phyloP scores from a whole-genome alignment of 2,797 vertebrate species.

The Pseudochromis fuscus region DNA sequence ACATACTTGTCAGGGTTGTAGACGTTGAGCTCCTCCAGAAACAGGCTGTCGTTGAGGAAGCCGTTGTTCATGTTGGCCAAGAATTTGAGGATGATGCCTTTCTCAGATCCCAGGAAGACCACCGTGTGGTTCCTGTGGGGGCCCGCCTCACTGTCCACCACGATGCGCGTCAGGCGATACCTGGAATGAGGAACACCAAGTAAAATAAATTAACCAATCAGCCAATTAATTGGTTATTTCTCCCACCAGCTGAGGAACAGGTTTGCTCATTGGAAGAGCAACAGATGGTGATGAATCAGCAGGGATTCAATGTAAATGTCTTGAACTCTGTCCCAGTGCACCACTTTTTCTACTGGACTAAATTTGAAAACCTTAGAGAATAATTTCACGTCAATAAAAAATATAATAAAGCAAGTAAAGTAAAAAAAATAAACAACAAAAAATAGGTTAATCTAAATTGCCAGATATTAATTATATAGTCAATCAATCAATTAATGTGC shows the following conservation, averaged over 20 bases:
- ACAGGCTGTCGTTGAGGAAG: constrained; percentile 96
- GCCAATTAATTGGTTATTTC: constrained; percentile 20
- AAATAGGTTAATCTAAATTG: not conserved
- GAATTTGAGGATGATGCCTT: constrained; percentile 97
- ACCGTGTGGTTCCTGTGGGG: constrained; percentile 94
- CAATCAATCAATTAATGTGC: constrained; percentile 24
- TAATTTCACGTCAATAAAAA: not conserved
- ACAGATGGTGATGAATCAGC: constrained; percentile 27
- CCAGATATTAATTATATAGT: constrained; percentile 33
- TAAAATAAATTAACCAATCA: constrained; percentile 17
- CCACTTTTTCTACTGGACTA: not conserved
- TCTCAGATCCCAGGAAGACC: constrained; percentile 97
- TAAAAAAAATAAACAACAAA: not conserved
- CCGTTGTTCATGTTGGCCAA: constrained; percentile 94
- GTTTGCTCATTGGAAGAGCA: constrained; percentile 6
- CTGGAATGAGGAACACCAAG: constrained; percentile 75
- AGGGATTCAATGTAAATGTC: constrained; percentile 6
- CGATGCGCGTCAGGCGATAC: constrained; percentile 97
- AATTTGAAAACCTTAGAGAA: constrained; percentile 1
- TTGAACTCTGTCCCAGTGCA: constrained; percentile 10
- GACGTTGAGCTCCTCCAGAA: constrained; percentile 96
- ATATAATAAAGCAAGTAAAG: not conserved
- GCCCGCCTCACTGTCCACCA: constrained; percentile 93
- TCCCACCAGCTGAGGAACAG: not conserved
- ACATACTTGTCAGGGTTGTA: constrained; percentile 98